Evolutionary conservation across 2,113 vertebrate species (phyloP), one percentile per base, ranked within the genome.

Genomic region (Scomber japonicus): DNA sequence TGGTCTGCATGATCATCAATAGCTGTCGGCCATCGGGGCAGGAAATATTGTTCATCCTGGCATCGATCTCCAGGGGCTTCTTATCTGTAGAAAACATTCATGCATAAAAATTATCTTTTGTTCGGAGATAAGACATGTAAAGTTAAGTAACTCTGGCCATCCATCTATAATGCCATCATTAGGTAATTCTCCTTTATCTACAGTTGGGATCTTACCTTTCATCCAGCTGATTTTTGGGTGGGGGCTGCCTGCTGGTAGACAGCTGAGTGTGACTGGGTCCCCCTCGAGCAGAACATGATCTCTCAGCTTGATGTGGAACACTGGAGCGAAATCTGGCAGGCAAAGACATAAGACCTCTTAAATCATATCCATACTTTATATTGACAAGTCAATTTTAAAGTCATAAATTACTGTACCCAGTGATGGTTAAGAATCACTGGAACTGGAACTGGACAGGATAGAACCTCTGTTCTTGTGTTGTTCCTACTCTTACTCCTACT

Each of bases 231-330:
- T 96, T 19, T 89, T 93, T 77, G 98, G 98, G 27, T 96, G 94
- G 0, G 98, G 97, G 92, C 97, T 97, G 79, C 96, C 97, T 0
- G 97, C 97, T 0, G 98, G 97, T 62, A 99, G 95, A 91, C 97
- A 99, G 91, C 97, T 98, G 65, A 99, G 96, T 17, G 98, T 98
- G 80, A 98, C 95, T 0, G 97, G 96, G 73, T 99, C 97, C 0
- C 97, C 98, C 84, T 99, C 98, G 75, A 99, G 93, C 83, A 99
- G 94, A 87, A 99, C 96, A 79, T 98, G 97, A 93, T 99, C 97
- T 94, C 97, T 97, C 89, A 99, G 93, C 77, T 99, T 99, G 87
- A 99, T 98, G 89, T 99, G 98, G 93, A 99, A 99, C 77, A 99
- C 90, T 1, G 98, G 98, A 74, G 96, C 96, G 51, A 99, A 99